Evolutionary conservation across 1,140 invertebrate genomes (phyloP), one percentile per base, ranked within the genome.

Genomic region (Drosophila sp.): DNA sequence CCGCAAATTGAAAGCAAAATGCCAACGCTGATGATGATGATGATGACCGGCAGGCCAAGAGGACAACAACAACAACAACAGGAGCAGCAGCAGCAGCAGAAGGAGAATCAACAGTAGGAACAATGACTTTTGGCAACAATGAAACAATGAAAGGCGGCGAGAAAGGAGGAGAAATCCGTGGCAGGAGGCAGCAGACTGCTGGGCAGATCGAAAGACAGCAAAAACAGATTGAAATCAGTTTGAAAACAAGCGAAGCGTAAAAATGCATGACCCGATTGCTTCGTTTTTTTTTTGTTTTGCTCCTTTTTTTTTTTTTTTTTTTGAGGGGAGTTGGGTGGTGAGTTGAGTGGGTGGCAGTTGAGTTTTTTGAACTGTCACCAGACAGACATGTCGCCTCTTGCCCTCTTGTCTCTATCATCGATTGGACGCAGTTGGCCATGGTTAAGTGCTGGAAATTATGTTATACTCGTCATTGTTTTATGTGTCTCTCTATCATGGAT

Each of bases 171-270:
- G 10, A 38, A 17, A 17, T 17, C 41, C 23, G 56, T 33, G 38
- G 29, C 29, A 29, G 29, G 29, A 54, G 27, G 23, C 30, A 66
- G 50, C 17, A 17, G 17, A 17, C 17, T 17, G 66, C 70, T 63
- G 35, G 35, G 47, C 66, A 78, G 66, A 84, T 80, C 77, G 71
- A 76, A 80, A 80, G 80, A 84, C 80, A 84, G 80, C 76, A 72
- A 78, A 77, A 84, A 80, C 80, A 84, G 76, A 84, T 84, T 84
- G 76, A 84, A 84, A 84, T 84, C 80, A 73, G 80, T 84, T 84
- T 84, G 76, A 84, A 84, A 80, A 60, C 80, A 80, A 80, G 66
- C 76, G 80, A 84, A 76, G 80, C 80, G 73, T 74, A 84, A 84
- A 84, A 84, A 84, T 80, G 80, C 76, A 76, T 64, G 73, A 76